Evolutionary conservation across 1,140 invertebrate species (phyloP).

Genomic region (Metaphire vulgaris): DNA sequence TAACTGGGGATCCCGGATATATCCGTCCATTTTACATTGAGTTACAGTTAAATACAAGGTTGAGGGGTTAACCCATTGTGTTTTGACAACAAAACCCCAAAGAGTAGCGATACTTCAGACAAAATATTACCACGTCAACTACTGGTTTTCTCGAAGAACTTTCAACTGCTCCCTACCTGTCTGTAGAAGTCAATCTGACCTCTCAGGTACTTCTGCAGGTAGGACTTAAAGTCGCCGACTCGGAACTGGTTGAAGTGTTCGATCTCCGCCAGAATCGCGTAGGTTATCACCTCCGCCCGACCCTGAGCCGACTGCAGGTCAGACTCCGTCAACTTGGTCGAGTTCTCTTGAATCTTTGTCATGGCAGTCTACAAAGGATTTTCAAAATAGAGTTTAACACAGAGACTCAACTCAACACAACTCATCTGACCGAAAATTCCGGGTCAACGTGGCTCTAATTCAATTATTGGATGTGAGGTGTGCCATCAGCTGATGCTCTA

Average conservation of each 20-base stretch:
- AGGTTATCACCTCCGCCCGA: constrained; percentile 81
- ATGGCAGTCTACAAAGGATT: constrained; percentile 18
- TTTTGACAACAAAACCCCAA: background rate
- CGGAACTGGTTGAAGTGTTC: constrained; percentile 85
- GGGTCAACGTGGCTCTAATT: no score
- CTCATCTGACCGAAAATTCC: no score
- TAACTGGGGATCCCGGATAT: no score
- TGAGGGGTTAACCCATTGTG: background rate
- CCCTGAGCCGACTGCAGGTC: constrained; percentile 72
- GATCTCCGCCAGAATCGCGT: constrained; percentile 84
- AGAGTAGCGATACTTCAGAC: background rate
- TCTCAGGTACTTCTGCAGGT: constrained; percentile 74
- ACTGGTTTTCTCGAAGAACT: background rate
- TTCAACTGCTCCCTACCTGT: constrained; percentile 53
- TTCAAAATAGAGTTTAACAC: background rate
- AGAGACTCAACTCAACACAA: no score
- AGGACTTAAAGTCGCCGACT: constrained; percentile 72
- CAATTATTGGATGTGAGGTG: no score
- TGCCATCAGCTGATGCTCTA: no score
- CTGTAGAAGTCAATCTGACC: constrained; percentile 89
- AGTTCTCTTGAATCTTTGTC: constrained; percentile 26
- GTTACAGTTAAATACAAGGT: no score
- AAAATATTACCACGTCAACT: background rate
- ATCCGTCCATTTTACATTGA: no score
- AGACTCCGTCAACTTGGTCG: constrained; percentile 69